Conservation (phyloP, 2,797 vertebrate genomes). For the Eutrigla gurnardus region DNA sequence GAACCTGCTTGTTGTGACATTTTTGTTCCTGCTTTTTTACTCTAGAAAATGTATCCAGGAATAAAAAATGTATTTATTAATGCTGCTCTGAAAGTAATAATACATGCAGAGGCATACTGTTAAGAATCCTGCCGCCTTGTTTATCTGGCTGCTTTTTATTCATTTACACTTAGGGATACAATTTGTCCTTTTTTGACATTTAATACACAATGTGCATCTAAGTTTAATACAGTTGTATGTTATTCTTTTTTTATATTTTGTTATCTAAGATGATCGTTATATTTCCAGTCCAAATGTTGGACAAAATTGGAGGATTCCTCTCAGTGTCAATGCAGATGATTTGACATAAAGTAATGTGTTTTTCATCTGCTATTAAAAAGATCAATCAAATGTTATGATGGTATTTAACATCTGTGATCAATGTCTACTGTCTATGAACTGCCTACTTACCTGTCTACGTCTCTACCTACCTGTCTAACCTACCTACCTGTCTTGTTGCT, state of each 20-base stretch:
- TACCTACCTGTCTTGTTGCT: no score
- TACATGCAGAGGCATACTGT: not conserved
- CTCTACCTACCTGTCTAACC: no score
- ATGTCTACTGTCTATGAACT: no score
- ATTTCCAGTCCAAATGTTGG: no score
- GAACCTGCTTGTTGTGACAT: not conserved
- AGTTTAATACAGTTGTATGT: not conserved
- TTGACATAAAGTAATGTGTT: not conserved
- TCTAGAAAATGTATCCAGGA: not conserved
- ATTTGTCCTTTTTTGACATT: not conserved
- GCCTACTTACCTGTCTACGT: no score
- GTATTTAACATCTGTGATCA: not conserved
- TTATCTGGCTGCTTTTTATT: not conserved
- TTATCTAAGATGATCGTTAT: not conserved
- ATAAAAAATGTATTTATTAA: no score
- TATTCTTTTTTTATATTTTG: not conserved
- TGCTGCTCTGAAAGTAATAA: not conserved
- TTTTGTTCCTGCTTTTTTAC: not conserved
- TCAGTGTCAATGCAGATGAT: not conserved
- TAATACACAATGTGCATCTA: not conserved
- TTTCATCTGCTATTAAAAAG: not conserved
- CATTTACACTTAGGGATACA: not conserved
- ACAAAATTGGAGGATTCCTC: no score
- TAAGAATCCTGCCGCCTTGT: not conserved
- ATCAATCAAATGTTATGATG: not conserved